A percentile compares a stretch with the other conserved stretches of the same genome.
These are phyloP conservation scores for Aphis craccivora DNA, from an alignment of 1,140 invertebrate species.

Conservation along the genomic window DNA sequence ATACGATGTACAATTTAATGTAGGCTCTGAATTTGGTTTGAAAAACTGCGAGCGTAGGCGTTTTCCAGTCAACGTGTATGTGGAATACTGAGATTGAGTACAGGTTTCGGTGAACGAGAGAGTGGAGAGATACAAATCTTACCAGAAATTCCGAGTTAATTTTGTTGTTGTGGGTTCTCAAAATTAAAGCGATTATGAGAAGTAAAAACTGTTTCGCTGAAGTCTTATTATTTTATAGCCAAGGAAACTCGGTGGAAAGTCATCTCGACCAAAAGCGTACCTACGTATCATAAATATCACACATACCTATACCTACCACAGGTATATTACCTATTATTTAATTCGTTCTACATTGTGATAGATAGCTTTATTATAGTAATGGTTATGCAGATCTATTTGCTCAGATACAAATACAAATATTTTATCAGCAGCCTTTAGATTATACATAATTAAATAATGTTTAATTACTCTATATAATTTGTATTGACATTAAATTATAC, in stretches of 20 bases:
- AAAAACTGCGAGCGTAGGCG: too few relatives aligned
- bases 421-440: not conserved
- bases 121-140: too few relatives aligned
- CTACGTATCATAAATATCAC: not conserved
- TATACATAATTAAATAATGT: not conserved
- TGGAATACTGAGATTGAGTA: not conserved
- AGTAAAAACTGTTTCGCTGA: not conserved
- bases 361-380: too few relatives aligned
- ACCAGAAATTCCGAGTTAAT: too few relatives aligned
- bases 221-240: not conserved
- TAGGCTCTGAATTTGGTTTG: too few relatives aligned
- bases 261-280: not conserved
- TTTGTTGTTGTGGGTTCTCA: not conserved
- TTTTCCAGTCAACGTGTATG: not conserved
- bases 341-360: too few relatives aligned
- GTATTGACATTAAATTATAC: not conserved
- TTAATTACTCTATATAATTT: not conserved
- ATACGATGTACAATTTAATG: too few relatives aligned
- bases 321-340: too few relatives aligned
- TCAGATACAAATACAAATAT: not conserved
- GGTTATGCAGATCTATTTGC: too few relatives aligned
- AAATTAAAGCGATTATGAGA: not conserved
- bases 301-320: too few relatives aligned
- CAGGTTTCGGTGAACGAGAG: not conserved
- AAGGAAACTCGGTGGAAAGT: not conserved